Percentiles rank a stretch among this genome's conserved stretches.
These are phyloP conservation scores for Lasioglossum pauxillum DNA, from an alignment of 2,888 invertebrate species.

Conservation along the genomic window DNA sequence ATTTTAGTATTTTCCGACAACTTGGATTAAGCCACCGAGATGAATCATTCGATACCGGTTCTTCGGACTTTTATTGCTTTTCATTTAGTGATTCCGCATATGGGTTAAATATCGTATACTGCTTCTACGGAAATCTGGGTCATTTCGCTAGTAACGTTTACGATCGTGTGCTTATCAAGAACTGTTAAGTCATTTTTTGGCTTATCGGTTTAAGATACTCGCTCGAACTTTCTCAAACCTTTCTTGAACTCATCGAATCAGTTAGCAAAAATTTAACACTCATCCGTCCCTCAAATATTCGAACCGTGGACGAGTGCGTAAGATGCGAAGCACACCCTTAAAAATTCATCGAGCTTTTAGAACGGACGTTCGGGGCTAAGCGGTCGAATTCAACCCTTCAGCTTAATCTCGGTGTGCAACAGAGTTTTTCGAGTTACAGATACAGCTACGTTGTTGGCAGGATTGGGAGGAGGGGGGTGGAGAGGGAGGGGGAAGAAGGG, in stretches of 20 bases:
- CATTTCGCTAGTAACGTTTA: neutral
- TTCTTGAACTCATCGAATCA: neutral
- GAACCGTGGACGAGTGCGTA: neutral
- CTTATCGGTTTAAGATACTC: neutral
- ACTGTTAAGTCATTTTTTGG: neutral
- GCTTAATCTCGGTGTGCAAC: slow-evolving; percentile 79
- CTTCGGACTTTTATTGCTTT: neutral
- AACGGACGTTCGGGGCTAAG: slow-evolving; percentile 62
- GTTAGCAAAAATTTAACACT: neutral
- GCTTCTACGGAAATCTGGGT: neutral
- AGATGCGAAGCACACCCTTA: slow-evolving; percentile 26
- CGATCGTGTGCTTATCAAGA: neutral
- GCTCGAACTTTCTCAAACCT: neutral
- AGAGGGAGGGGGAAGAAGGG: slow-evolving; percentile 67
- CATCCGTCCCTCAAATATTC: neutral
- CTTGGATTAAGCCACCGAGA: neutral
- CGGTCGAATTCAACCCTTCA: slow-evolving; percentile 75
- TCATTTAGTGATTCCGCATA: neutral
- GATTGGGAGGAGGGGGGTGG: slow-evolving; percentile 63
- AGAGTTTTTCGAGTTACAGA: slow-evolving; percentile 72
- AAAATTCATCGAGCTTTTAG: slow-evolving; percentile 60
- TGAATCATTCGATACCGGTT: neutral
- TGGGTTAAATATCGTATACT: neutral
- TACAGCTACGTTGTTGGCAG: slow-evolving; percentile 50
- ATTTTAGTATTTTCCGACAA: too few relatives aligned